phyloP scores from a whole-genome alignment of 1,140 invertebrate genomes.

The fruit fly (Drosophila melanogaster) region Release_6_plus_ISO1_MT NT_033777.3:24957001-24957500 shows the following conservation, averaged over 20 bases:
- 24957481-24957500: constrained; percentile 58
- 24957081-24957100: not conserved
- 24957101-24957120: not conserved
- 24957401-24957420: constrained; percentile 30
- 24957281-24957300: constrained; percentile 8
- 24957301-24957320: constrained; percentile 24
- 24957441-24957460: constrained; percentile 64
- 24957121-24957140: constrained; percentile 43
- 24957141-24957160: constrained; percentile 74
- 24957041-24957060: constrained; percentile 13
- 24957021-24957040: constrained; percentile 14
- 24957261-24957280: not conserved
- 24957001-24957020: not conserved
- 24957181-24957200: constrained; percentile 77
- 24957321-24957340: constrained; percentile 65
- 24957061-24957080: constrained; percentile 58
- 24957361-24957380: constrained; percentile 49
- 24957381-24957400: constrained; percentile 66
- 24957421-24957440: constrained; percentile 19
- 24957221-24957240: constrained; percentile 72
- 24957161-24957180: constrained; percentile 78
- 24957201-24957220: constrained; percentile 62
- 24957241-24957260: constrained; percentile 22
- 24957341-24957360: constrained; percentile 26
- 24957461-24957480: constrained; percentile 79